Evolutionary conservation across 2,888 invertebrate genomes (phyloP), one percentile per base, ranked within the genome.

Genomic region (Cosmopolites sordidus): DNA sequence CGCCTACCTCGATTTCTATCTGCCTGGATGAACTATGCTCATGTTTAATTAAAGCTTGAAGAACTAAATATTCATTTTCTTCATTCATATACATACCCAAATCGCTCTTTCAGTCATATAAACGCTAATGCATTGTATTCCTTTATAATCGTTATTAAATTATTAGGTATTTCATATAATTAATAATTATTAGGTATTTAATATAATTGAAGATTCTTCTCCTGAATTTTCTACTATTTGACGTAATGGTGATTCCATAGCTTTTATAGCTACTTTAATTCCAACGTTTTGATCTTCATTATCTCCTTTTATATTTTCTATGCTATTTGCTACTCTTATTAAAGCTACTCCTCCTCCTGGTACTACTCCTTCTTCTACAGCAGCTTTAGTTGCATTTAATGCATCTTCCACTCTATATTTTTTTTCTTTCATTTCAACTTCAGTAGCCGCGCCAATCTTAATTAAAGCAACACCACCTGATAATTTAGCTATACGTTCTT

Each of bases 361-460:
- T 8, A 29, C 29, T 8, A 29, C 9, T 29, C 29, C 29, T 29
- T 29, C 29, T 29, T 29, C 29, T 29, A 29, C 29, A 29, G 29
- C 29, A 8, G 29, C 29, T 29, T 9, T 29, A 8, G 29, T 29
- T 6, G 29, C 6, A 9, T 29, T 29, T 9, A 29, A 29, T 8
- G 29, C 29, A 29, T 29, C 29, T 29, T 9, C 9, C 12, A 11
- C 52, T 52, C 16, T 22, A 62, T n/a, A n/a, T n/a, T n/a, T n/a
- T 37, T 9, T 37, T 37, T 37, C 37, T 37, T 37, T 37, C 38
- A 38, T 38, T 38, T 38, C 38, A 11, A 12, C 16, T 38, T 38
- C 38, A 38, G 38, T 38, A 6, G 38, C 38, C 2, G 38, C 38
- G 6, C 38, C 38, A 2, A 38, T 16, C 16, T 38, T 38, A 9